Conservation (phyloP, 1,140 invertebrate species). For the Lethrus apterus region DNA sequence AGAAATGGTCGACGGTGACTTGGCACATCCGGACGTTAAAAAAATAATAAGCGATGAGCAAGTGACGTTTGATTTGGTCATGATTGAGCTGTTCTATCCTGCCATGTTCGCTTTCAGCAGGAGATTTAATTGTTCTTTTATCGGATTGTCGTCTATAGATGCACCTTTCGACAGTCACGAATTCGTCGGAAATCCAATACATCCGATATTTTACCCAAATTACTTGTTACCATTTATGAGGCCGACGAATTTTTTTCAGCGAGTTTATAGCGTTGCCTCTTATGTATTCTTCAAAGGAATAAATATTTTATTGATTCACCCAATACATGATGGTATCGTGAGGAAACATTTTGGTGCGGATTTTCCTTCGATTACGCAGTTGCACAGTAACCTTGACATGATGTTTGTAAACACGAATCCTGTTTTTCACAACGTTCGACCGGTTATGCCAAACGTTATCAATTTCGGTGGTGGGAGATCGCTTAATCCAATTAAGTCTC, state of each 20-base stretch:
- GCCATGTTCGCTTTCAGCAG: constrained; percentile 25
- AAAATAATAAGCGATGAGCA: constrained; percentile 17
- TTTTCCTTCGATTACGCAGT: constrained; percentile 40
- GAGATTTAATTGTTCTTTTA: constrained; percentile 31
- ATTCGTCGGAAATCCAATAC: constrained; percentile 39
- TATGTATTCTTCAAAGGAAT: constrained; percentile 8
- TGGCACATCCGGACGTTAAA: constrained; percentile 20
- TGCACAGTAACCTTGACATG: constrained; percentile 45
- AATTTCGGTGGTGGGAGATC: constrained; percentile 46
- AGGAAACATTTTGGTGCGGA: constrained; percentile 41
- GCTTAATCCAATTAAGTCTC: constrained; percentile 35
- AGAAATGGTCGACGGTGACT: constrained; percentile 7
- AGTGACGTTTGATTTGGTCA: constrained; percentile 27
- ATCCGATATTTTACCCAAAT: constrained; percentile 42
- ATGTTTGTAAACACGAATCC: constrained; percentile 47
- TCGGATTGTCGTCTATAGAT: constrained; percentile 29
- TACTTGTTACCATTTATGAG: constrained; percentile 20
- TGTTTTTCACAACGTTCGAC: constrained; percentile 40
- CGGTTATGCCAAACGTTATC: constrained; percentile 43
- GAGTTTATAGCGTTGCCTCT: constrained; percentile 24
- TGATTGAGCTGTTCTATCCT: constrained; percentile 31
- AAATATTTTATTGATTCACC: constrained; percentile 17
- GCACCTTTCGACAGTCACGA: constrained; percentile 17
- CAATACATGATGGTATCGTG: constrained; percentile 30
- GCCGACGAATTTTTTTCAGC: constrained; percentile 35